phyloP scores from a whole-genome alignment of 2,797 vertebrate genomes.

The Merluccius polli region DNA sequence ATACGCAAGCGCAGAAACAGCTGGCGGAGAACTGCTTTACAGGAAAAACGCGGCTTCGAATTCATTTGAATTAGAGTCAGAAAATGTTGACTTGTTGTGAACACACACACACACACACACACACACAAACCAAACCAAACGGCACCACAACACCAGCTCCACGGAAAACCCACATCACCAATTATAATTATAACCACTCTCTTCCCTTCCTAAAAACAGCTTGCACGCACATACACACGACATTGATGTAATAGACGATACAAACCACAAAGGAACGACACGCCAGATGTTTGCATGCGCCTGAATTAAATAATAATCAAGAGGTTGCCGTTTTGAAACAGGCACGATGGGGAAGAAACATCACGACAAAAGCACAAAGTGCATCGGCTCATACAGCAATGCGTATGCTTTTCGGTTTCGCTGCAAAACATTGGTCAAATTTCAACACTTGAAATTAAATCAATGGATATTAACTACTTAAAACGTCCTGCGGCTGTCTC shows the following conservation, averaged over 20 bases:
- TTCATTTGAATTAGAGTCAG: no score
- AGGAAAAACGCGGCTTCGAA: not conserved
- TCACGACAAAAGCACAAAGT: not conserved
- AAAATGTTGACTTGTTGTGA: not conserved
- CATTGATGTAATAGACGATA: no score
- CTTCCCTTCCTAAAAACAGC: not conserved
- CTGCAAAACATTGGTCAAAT: no score
- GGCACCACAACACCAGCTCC: not conserved
- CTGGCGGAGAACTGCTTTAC: not conserved
- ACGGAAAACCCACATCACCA: not conserved
- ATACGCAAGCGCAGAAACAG: not conserved
- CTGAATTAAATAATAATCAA: constrained; percentile 44
- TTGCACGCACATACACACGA: not conserved
- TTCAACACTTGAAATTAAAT: no score
- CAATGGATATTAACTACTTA: no score
- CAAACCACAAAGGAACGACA: not conserved
- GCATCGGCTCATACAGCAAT: not conserved
- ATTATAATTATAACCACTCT: not conserved
- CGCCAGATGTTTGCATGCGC: constrained; percentile 23
- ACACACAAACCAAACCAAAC: not conserved
- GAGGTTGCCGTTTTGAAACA: not conserved
- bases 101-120: not conserved
- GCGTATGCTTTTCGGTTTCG: no score
- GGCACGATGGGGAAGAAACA: not conserved
- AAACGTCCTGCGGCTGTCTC: not conserved